These are phyloP conservation scores for Saccostrea cuccullata DNA, from an alignment of 1,140 invertebrate genomes.

Conservation along the genomic window DNA sequence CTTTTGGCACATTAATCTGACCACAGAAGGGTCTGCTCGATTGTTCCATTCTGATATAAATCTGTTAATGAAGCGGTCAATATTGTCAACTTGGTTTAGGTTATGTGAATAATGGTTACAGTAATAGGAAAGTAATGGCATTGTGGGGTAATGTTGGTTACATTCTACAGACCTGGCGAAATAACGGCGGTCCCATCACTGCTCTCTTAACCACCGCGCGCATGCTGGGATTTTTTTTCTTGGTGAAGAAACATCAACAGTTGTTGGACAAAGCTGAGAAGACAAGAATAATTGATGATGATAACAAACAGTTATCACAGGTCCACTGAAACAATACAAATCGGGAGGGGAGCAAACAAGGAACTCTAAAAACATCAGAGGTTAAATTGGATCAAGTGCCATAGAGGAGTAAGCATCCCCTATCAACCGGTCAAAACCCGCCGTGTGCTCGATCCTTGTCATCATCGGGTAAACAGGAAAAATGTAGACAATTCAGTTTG, in stretches of 20 bases:
- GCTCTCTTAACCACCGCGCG: background rate
- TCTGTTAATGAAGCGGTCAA: background rate
- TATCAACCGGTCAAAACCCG: too few species aligned
- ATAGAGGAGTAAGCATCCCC: too few species aligned
- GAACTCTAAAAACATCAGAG: too few species aligned
- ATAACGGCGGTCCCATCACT: background rate
- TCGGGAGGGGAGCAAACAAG: too few species aligned
- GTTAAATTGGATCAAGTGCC: too few species aligned
- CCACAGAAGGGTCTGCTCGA: background rate
- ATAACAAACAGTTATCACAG: too few species aligned
- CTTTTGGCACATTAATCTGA: conserved; percentile 1
- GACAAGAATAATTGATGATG: background rate
- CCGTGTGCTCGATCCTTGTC: too few species aligned
- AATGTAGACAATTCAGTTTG: too few species aligned
- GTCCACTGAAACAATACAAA: too few species aligned
- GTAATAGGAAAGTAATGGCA: background rate
- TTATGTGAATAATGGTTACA: conserved; percentile 5
- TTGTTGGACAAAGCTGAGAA: background rate
- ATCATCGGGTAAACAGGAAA: too few species aligned
- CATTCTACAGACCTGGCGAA: background rate
- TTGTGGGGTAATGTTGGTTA: background rate
- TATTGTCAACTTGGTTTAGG: background rate
- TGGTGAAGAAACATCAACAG: background rate
- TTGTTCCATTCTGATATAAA: background rate
- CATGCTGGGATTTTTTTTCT: background rate